Conservation (phyloP, 2,888 invertebrate species). For the Biston stratarius region DNA sequence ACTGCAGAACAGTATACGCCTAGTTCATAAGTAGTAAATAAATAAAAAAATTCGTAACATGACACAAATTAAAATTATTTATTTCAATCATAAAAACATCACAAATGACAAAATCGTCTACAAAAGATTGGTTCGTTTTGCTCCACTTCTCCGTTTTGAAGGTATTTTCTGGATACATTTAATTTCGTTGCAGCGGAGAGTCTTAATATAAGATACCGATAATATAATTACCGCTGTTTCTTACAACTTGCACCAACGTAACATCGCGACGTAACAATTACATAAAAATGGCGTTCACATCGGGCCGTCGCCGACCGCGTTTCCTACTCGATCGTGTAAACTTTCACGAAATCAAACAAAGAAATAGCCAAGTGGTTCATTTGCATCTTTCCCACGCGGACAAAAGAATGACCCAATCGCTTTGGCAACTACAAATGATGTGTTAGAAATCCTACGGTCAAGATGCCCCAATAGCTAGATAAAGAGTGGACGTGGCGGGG, state of each 20-base stretch:
- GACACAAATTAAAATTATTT: no score
- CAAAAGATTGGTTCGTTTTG: no score
- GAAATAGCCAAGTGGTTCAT: constrained; percentile 84
- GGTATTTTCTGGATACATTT: no score
- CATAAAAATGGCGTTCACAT: constrained; percentile 86
- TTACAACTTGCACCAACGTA: constrained; percentile 54
- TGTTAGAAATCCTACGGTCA: constrained; percentile 82
- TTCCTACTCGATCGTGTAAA: constrained; percentile 85
- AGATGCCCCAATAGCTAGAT: constrained; percentile 51
- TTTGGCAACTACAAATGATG: constrained; percentile 82
- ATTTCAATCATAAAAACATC: no score
- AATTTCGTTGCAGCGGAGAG: no score
- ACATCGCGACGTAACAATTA: constrained; percentile 83
- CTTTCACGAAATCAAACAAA: constrained; percentile 87
- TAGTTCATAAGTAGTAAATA: no score
- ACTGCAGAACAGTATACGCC: no score
- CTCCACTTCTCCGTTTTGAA: no score
- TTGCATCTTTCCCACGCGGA: constrained; percentile 86
- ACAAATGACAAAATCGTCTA: no score
- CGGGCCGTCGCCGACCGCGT: constrained; percentile 78
- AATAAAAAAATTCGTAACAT: no score
- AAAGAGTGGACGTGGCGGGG: neutral
- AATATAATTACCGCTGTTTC: constrained; percentile 47
- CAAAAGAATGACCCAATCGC: constrained; percentile 85
- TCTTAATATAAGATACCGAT: no score